Percentiles rank a stretch among this genome's conserved stretches.
Conservation (phyloP, 2,888 invertebrate genomes). For the Diarsia mendica region DNA sequence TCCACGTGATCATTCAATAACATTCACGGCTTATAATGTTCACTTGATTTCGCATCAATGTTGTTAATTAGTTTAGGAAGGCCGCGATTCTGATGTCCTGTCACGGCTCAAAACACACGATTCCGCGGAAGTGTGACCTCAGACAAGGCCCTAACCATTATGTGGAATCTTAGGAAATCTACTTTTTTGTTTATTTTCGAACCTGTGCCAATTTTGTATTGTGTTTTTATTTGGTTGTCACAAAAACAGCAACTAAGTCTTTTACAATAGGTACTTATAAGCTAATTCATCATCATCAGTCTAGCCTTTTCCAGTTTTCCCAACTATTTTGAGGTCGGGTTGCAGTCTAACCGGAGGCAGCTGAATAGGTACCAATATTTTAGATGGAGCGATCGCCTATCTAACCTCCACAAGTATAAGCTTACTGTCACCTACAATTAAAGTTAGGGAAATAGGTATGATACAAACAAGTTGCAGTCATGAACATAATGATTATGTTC, state of each 20-base stretch:
- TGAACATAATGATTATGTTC: constrained; percentile 37
- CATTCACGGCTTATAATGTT: constrained; percentile 12
- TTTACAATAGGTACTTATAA: background rate
- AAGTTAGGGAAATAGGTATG: background rate
- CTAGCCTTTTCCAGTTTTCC: no score
- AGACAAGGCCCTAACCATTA: constrained; percentile 70
- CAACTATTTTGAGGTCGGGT: no score
- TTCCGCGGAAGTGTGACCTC: constrained; percentile 67
- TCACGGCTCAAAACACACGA: constrained; percentile 62
- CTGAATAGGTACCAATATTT: no score
- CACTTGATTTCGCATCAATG: constrained; percentile 7
- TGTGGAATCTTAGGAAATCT: constrained; percentile 65
- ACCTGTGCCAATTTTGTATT: constrained; percentile 21
- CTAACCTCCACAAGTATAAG: no score
- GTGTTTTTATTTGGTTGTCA: background rate
- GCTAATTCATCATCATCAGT: no score
- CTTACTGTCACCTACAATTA: background rate
- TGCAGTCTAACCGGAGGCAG: no score
- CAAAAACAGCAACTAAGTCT: background rate
- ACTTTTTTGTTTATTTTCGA: constrained; percentile 50
- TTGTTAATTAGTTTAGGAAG: constrained; percentile 57
- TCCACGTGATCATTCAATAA: background rate
- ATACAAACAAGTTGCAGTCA: constrained; percentile 9
- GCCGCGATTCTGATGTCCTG: constrained; percentile 40
- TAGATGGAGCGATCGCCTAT: no score